Base-by-base conservation (phyloP, 2,113 vertebrate genomes). In the Trichechus manatus region DNA sequence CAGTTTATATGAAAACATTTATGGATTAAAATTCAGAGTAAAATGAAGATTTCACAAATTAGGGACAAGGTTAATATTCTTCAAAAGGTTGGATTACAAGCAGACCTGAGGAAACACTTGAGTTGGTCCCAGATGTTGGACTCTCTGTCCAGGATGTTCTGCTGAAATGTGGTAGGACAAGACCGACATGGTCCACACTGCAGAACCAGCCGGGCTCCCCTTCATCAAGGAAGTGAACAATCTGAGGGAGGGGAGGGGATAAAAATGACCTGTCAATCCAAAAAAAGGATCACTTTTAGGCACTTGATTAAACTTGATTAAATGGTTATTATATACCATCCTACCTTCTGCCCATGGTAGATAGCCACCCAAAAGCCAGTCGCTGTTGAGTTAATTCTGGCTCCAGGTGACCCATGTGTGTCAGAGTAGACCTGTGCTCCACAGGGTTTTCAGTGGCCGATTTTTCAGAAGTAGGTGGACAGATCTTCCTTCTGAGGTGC, bases 1-100 rank as follows among this genome's bases (percentile, higher is more conserved):
- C 84, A 75, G n/a, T 84, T 96, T 90, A 96, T 85, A 64, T 22
- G 20, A 93, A 97, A 97, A 97, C 36, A 93, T 56, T 93, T 89
- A 75, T 44, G 63, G n/a, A 84, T 96, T 97, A 95, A 98, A 97
- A 92, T 84, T 93, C 96, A 96, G 85, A 92, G 81, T 36, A 94
- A 97, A 95, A 95, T 79, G 66, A 86, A 94, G 81, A 97, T 39
- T 91, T 92, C 64, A 91, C 82, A 94, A 95, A 87, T 95, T 94
- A 96, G 50, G 53, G 64, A 84, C 56, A 86, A 96, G 39, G 64
- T 74, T 70, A 92, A 88, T 81, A 94, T 66, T 92, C 80, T 68
- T 97, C 90, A n/a, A 53, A 97, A 97, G 56, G 61, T 5, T 88
- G 33, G 42, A 84, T 66, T 97, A 79, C 25, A 92, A 83, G 78